Conservation (phyloP, 2,888 invertebrate species). For the Amphipoea oculea region DNA sequence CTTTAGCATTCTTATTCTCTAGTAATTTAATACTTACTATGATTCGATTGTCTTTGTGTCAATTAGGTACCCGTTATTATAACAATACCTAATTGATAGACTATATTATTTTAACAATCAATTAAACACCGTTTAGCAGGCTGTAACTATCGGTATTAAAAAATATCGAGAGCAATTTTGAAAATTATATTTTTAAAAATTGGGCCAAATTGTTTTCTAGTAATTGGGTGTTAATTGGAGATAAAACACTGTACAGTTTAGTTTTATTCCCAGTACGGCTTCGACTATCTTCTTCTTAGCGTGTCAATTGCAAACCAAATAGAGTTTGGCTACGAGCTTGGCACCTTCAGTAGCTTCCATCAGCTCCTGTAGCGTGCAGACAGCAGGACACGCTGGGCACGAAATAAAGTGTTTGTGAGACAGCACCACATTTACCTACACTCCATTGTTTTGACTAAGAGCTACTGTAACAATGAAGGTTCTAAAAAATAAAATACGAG, state of each 20-base stretch:
- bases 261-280: slow-evolving; percentile 24
- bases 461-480: slow-evolving; percentile 40
- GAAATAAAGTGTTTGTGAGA: not conserved
- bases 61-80: not conserved
- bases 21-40: not conserved
- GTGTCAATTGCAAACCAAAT: not conserved
- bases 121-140: not conserved
- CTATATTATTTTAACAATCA: slow-evolving; percentile 18
- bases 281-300: not conserved
- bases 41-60: not conserved
- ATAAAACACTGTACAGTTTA: not conserved
- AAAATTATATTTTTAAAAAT: slow-evolving; percentile 28
- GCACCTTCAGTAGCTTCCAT: not conserved
- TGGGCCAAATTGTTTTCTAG: slow-evolving; percentile 10
- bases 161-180: slow-evolving; percentile 25
- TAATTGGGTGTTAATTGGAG: slow-evolving; percentile 43
- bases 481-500: slow-evolving; percentile 44
- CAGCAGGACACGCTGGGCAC: not conserved
- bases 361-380: not conserved
- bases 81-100: not conserved
- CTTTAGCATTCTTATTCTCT: not conserved
- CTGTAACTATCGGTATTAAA: slow-evolving; percentile 20
- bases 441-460: not conserved
- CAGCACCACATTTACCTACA: not conserved
- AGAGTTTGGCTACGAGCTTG: not conserved